Base-by-base conservation (phyloP, 1,140 invertebrate genomes). In the Orius laevigatus region DNA sequence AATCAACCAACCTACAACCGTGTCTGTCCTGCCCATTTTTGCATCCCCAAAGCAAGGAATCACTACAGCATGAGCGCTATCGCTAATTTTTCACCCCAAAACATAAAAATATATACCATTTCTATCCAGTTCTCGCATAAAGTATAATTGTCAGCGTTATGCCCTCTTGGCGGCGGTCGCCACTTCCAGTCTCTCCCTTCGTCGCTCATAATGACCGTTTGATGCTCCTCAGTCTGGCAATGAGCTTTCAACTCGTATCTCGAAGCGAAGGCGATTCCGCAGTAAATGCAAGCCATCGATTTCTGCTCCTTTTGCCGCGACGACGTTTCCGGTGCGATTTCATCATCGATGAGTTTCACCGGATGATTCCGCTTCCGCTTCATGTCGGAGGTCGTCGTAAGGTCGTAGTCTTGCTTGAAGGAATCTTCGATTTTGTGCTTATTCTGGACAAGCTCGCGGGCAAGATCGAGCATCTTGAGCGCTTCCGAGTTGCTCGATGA, bases 121-220 rank as follows among this genome's bases (percentile, higher is more conserved):
- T 70, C 68, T 6, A 55, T 57, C 56, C 66, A 75, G 18, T 64
- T 67, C 49, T 72, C 69, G 63, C 79, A 82, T 2, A 78, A 55
- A 11, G 50, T 53, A 49, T 63, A 62, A 8, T 54, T 57, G 47
- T 76, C 72, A 10, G 69, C 59, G 4, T 68, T 71, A 38, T 73
- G 70, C 11, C 78, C 77, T 45, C 79, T 60, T 14, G 79, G 78
- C 20, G 79, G 79, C 11, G 77, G 71, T 45, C 79, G 62, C 66
- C 71, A 79, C 49, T 75, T 72, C 79, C 79, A 83, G 55, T 77
- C 74, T 19, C 76, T 66, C 19, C 72, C 76, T 59, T 78, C 76
- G 63, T 81, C 78, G 18, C 74, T 76, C 70, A 78, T 80, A 54
- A 80, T 75, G 45, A 74, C 71, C 51, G 70, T 72, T 62, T 78